Conservation (phyloP, 1,140 invertebrate genomes). For the Teleogryllus occipitalis region DNA sequence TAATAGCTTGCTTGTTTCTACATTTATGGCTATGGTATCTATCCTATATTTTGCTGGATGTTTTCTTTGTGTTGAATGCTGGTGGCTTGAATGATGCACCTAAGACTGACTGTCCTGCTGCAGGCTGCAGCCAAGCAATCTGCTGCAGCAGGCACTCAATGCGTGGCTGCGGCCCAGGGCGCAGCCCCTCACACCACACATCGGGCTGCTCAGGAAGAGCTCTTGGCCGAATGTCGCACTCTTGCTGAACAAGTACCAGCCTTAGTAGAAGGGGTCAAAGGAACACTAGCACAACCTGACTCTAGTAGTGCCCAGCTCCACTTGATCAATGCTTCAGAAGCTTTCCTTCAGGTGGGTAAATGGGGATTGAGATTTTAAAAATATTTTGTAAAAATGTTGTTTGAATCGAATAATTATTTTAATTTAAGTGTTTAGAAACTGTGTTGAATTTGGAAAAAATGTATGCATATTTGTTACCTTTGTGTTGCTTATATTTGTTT, state of each 20-base stretch:
- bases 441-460: no score
- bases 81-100: neutral
- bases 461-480: no score
- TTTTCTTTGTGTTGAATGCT: no score
- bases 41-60: no score
- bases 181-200: constrained; percentile 63
- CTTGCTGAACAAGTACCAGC: constrained; percentile 74
- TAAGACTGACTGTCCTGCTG: neutral
- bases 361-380: no score
- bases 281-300: constrained; percentile 58
- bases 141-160: constrained; percentile 80
- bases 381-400: no score
- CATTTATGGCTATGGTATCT: no score
- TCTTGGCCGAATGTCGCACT: constrained; percentile 65
- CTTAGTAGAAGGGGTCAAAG: constrained; percentile 73
- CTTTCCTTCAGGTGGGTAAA: constrained; percentile 61
- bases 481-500: no score
- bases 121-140: constrained; percentile 72
- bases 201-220: constrained; percentile 55
- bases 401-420: no score
- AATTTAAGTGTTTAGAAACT: no score
- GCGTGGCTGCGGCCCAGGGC: constrained; percentile 77
- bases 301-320: constrained; percentile 67
- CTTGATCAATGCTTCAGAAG: constrained; percentile 78
- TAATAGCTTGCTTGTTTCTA: no score